Evolutionary conservation across 2,888 invertebrate species (phyloP).

Genomic region (Leptinotarsa peninsularis): DNA sequence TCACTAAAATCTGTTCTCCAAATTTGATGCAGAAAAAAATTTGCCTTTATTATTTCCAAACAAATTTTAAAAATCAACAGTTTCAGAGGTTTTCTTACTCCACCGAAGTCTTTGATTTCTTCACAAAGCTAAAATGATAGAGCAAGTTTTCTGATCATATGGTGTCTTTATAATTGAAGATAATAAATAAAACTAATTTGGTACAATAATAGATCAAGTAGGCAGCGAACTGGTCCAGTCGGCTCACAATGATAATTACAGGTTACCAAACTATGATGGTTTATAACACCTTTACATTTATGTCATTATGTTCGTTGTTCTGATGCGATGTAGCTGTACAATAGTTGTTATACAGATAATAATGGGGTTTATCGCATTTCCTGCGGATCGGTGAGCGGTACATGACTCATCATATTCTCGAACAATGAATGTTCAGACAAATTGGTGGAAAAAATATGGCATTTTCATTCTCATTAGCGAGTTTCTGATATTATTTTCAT

Average conservation of each 20-base stretch:
- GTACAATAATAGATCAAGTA: conserved; percentile 39
- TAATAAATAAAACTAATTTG: conserved; percentile 14
- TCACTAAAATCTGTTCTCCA: too few relatives aligned
- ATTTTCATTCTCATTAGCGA: conserved; percentile 40
- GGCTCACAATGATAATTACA: conserved; percentile 51
- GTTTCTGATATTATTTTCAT: conserved; percentile 38
- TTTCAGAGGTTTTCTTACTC: too few relatives aligned
- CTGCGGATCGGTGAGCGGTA: conserved; percentile 51
- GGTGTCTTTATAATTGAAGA: neutral
- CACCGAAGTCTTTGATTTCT: too few relatives aligned
- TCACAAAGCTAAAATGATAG: neutral
- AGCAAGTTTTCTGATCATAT: neutral
- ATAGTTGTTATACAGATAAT: conserved; percentile 45
- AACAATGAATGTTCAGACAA: conserved; percentile 49
- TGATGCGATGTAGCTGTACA: conserved; percentile 38
- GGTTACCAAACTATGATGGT: conserved; percentile 44
- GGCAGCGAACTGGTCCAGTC: conserved; percentile 45
- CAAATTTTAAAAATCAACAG: too few relatives aligned
- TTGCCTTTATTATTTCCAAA: too few relatives aligned
- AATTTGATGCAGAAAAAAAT: too few relatives aligned
- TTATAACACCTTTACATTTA: conserved; percentile 47
- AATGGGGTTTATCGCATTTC: conserved; percentile 53
- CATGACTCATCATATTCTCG: conserved; percentile 50
- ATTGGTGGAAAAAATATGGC: conserved; percentile 44
- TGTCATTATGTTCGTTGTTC: conserved; percentile 36